These are phyloP conservation scores for Steatocranus sp. DNA, from an alignment of 2,797 vertebrate species.

Conservation along the genomic window DNA sequence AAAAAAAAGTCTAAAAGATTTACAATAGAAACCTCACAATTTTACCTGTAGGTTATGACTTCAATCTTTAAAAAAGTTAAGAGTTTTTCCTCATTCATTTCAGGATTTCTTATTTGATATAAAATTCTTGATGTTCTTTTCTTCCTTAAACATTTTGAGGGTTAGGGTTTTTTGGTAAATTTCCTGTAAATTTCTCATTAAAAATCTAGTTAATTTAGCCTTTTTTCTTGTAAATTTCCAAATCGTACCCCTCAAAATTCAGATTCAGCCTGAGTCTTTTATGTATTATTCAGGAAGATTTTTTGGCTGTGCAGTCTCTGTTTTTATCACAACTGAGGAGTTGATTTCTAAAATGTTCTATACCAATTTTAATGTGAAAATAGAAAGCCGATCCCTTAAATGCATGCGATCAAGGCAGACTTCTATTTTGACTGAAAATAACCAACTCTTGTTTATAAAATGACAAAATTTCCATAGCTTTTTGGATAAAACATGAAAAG, in stretches of 20 bases:
- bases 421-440: background rate
- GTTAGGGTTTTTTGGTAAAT: rapidly evolving
- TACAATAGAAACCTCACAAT: background rate
- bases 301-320: background rate
- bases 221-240: background rate
- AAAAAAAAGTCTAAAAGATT: background rate
- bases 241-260: background rate
- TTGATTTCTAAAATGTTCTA: background rate
- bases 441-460: background rate
- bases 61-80: background rate
- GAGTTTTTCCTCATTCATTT: background rate
- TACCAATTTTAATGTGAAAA: background rate
- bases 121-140: background rate
- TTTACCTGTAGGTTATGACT: background rate
- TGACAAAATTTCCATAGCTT: background rate
- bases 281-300: background rate
- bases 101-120: background rate
- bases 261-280: background rate
- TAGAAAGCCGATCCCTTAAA: background rate
- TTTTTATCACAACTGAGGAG: background rate
- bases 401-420: background rate
- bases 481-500: background rate
- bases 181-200: background rate
- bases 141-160: background rate
- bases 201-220: background rate